phyloP scores from a whole-genome alignment of 1,140 invertebrate genomes.

The Maconellicoccus hirsutus region DNA sequence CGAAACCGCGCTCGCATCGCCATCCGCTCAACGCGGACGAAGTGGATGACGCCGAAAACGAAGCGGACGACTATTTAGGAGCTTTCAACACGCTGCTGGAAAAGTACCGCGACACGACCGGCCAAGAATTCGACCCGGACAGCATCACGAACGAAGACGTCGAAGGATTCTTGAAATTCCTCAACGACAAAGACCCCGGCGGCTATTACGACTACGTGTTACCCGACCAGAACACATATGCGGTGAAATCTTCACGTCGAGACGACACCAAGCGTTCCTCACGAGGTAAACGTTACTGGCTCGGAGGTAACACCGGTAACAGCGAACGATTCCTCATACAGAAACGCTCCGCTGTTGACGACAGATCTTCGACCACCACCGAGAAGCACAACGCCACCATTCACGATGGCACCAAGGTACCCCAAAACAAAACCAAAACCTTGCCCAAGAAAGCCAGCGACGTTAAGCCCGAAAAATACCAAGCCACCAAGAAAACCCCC shows the following conservation, averaged over 20 bases:
- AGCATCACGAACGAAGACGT: conserved; percentile 27
- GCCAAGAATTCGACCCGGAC: conserved; percentile 24
- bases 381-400: conserved; percentile 14
- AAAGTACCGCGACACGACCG: conserved; percentile 23
- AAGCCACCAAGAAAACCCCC: not conserved
- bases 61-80: conserved; percentile 24
- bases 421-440: not conserved
- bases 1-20: conserved; percentile 21
- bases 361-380: not conserved
- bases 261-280: conserved; percentile 9
- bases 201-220: conserved; percentile 26
- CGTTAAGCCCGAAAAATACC: not conserved
- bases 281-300: not conserved
- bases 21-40: conserved; percentile 27
- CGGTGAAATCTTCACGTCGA: conserved; percentile 26
- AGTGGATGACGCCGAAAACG: conserved; percentile 29
- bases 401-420: not conserved
- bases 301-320: not conserved
- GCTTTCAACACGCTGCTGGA: conserved; percentile 23
- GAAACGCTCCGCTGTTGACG: conserved; percentile 4
- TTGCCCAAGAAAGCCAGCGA: not conserved
- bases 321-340: not conserved
- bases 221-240: conserved; percentile 26
- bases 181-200: conserved; percentile 22
- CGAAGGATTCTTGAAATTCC: conserved; percentile 26